phyloP scores from a whole-genome alignment of 2,113 vertebrate species.

The Redunca redunca region DNA sequence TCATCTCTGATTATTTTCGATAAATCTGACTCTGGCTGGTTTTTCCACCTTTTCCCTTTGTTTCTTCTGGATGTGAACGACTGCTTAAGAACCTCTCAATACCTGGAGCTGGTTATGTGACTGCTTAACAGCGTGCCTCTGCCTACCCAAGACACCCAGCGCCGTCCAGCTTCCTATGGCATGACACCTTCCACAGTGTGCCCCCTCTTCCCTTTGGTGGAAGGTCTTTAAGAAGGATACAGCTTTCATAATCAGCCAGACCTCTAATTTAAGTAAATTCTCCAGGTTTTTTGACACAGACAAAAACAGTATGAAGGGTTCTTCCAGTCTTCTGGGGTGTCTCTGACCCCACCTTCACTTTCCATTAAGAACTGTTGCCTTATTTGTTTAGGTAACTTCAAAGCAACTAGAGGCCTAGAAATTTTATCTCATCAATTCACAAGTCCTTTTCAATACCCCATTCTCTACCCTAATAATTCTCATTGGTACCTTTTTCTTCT shows the following conservation, averaged over 20 bases:
- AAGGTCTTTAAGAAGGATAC: background rate
- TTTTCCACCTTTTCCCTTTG: background rate
- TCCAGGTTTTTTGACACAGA: background rate
- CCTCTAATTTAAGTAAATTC: background rate
- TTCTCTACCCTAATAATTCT: background rate
- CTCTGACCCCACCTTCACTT: background rate
- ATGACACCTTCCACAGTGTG: background rate
- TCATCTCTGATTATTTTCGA: background rate
- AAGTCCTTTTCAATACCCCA: background rate
- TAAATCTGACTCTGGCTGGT: background rate
- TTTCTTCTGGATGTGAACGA: background rate
- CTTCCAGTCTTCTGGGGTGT: background rate
- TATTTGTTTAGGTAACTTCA: constrained; percentile 3
- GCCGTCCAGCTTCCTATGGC: background rate
- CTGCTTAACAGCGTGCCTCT: background rate
- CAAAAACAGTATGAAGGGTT: background rate
- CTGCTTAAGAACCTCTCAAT: background rate
- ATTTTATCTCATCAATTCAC: background rate
- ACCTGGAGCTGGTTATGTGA: background rate
- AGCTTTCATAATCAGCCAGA: background rate
- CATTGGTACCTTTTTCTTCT: background rate
- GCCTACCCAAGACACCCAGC: background rate
- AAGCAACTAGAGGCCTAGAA: background rate
- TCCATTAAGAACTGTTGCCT: background rate
- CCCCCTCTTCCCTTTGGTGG: background rate